Evolutionary conservation across 2,797 vertebrate species (phyloP), one percentile per base, ranked within the genome.

Genomic region (Chelon auratus): DNA sequence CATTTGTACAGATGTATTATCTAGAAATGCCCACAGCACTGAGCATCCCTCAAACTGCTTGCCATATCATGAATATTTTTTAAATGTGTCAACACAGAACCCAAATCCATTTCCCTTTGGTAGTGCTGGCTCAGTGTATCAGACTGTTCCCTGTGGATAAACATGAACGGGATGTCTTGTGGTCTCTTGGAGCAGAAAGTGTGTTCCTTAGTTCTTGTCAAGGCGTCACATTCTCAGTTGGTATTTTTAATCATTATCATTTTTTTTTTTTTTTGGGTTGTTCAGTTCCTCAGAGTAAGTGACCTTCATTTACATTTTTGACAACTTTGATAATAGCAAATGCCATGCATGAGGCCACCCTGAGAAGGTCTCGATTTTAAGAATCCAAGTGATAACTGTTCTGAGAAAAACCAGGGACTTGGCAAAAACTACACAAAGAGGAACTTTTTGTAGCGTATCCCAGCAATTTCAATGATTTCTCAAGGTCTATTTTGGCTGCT

Each of bases 11-110:
- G 54, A 83, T 66, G 33, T 45, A 43, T 36, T n/a, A 60, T 62
- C 60, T 68, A 69, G 66, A 79, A 70, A 77, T 4, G 17, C 37
- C 76, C 62, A 61, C 11, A 45, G 47, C 74, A 43, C 36, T 58
- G 75, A 57, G 77, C 69, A 72, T 80, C 61, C 80, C 71, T 64
- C 69, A 72, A 87, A 87, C 83, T 73, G 76, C 69, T 65, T 68
- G 61, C 83, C 62, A 77, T 74, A 36, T 68, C 18, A 67, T 82
- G 77, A 84, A 85, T 88, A 88, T 82, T 72, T 88, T 81, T 1
- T 72, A 69, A 72, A 79, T 72, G 43, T 83, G 67, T 81, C 83
- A 87, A 80, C 67, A 61, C 39, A 18, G 51, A 61, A 82, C n/a
- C 18, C 40, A 47, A 42, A 40, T 61, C 42, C 9, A 22, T 75